Base-by-base conservation (phyloP, 2,113 vertebrate genomes). In the Ochotona curzoniae region DNA sequence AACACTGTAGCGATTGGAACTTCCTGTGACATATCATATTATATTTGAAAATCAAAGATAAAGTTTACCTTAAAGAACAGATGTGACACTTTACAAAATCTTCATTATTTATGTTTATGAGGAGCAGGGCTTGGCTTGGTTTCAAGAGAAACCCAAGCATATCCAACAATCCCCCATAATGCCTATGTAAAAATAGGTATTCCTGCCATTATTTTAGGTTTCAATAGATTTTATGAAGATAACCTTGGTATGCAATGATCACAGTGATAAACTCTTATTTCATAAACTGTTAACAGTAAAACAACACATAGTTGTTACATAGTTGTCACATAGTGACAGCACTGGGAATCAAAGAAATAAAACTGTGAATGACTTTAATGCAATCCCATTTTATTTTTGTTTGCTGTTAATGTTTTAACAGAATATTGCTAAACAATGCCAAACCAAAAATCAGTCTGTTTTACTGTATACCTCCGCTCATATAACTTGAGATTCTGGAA, bases 291-390 rank as follows among this genome's bases (percentile, higher is more conserved):
- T 38, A 67, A 89, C 47, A 30, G 44, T 23, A 49, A 63, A 83
- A 70, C 26, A 6, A 49, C 17, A n/a, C n/a, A n/a, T n/a, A n/a
- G n/a, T n/a, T n/a, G n/a, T n/a, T n/a, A n/a, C n/a, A n/a, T n/a
- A n/a, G n/a, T n/a, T n/a, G n/a, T n/a, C n/a, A 63, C 28, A 2
- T 80, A 74, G 69, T 7, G 35, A 13, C 3, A 73, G 18, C 25
- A 87, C 69, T 26, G 17, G 57, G 20, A 82, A 80, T 75, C 30
- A 79, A 80, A 32, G 18, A 70, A 91, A 93, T 64, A 47, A 78
- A 71, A 63, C 44, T 8, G 12, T 63, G 26, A 69, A 35, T 47
- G 30, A 63, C 28, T 60, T 13, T 88, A 10, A 10, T 63, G n/a
- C 2, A 69, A 47, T 47, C 2, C 6, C 47, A 49, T 1, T 66